Evolutionary conservation across 1,140 invertebrate genomes (phyloP).

Genomic region (Apolygus lucorum): DNA sequence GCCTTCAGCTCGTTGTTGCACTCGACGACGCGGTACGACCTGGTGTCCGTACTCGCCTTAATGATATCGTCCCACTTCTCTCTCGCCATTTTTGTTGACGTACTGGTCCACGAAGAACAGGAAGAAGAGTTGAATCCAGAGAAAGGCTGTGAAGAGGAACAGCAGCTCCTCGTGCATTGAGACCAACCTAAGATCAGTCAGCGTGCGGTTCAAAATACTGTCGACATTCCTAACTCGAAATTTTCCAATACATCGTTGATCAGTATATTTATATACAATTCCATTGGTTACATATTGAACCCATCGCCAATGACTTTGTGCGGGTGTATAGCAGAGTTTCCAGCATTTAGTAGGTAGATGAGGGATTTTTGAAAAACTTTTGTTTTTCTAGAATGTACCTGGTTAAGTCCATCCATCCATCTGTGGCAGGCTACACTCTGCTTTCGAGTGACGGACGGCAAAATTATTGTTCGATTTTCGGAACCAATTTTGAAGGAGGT

Average conservation of each 20-base stretch:
- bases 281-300: neutral
- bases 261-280: neutral
- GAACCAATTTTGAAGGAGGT: too few relatives aligned
- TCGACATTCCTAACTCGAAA: neutral
- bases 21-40: constrained; percentile 35
- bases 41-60: neutral
- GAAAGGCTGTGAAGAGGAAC: neutral
- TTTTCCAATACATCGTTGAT: neutral
- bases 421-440: too few relatives aligned
- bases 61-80: neutral
- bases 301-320: neutral
- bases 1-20: constrained; percentile 79
- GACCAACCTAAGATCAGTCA: too few relatives aligned
- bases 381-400: too few relatives aligned
- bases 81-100: neutral
- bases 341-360: neutral
- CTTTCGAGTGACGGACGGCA: too few relatives aligned
- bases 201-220: neutral
- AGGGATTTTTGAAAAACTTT: too few relatives aligned
- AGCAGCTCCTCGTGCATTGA: neutral
- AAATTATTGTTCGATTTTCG: too few relatives aligned
- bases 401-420: too few relatives aligned
- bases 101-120: neutral
- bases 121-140: neutral
- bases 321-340: neutral